Evolutionary conservation across 2,113 vertebrate genomes (phyloP).

Genomic region (Trematomus loennbergii): DNA sequence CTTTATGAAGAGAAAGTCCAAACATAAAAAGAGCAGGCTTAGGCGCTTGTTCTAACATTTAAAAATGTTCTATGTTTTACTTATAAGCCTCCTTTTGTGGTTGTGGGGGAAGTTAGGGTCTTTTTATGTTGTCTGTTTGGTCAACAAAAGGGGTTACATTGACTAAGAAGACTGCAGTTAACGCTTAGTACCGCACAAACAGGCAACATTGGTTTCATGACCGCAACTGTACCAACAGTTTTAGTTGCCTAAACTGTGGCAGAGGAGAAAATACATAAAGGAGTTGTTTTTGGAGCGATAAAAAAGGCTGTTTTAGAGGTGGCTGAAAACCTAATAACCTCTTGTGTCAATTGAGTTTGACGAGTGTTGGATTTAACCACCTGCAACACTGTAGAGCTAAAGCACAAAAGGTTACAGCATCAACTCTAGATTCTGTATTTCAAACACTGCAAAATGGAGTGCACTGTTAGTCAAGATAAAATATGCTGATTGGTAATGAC

Average conservation of each 20-base stretch:
- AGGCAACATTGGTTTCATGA: not conserved
- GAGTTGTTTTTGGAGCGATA: not conserved
- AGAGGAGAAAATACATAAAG: not conserved
- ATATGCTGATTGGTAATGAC: slow-evolving; percentile 39
- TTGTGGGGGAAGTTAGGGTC: slow-evolving; percentile 1
- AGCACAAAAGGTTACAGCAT: slow-evolving; percentile 13
- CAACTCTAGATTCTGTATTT: not conserved
- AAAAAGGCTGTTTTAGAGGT: not conserved
- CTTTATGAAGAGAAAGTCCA: not conserved
- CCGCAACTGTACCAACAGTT: not conserved
- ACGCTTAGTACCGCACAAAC: not conserved
- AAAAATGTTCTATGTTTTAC: slow-evolving; percentile 7
- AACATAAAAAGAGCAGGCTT: not conserved
- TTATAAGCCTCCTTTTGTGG: not conserved
- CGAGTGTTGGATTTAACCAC: not conserved
- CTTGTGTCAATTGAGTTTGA: not conserved
- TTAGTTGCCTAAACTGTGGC: slow-evolving; percentile 1
- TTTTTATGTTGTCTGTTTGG: not conserved
- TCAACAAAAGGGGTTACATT: not conserved
- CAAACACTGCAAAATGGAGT: slow-evolving; percentile 2
- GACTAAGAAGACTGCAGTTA: not conserved
- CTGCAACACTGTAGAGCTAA: not conserved
- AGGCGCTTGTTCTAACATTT: slow-evolving; percentile 6
- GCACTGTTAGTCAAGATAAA: slow-evolving; percentile 13
- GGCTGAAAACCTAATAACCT: not conserved